Conservation (phyloP, 2,888 invertebrate species). For the Dinocampus coccinellae region DNA sequence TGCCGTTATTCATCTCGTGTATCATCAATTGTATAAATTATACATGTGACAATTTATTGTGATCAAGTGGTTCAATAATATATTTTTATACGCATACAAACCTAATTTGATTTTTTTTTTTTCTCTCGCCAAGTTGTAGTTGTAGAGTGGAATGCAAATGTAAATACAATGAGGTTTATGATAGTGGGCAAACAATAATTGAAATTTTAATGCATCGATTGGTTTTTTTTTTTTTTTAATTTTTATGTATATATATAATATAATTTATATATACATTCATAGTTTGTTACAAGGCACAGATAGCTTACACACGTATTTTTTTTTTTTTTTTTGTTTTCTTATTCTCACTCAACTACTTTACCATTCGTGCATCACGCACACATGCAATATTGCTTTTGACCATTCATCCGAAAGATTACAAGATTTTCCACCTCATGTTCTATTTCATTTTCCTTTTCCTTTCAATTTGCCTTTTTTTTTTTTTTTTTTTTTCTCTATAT, state of each 20-base stretch:
- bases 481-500: too few relatives aligned
- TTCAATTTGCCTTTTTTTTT: slow-evolving; percentile 32
- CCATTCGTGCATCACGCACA: slow-evolving; percentile 46
- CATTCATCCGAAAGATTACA: slow-evolving; percentile 61
- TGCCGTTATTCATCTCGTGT: background rate
- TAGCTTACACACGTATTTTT: slow-evolving; percentile 67
- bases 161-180: background rate
- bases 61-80: background rate
- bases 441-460: slow-evolving; percentile 11
- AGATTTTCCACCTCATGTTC: slow-evolving; percentile 37
- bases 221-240: too few relatives aligned
- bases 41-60: background rate
- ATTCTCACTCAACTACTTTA: slow-evolving; percentile 40
- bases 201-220: slow-evolving; percentile 46
- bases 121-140: background rate
- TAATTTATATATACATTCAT: slow-evolving; percentile 52
- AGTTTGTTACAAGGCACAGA: slow-evolving; percentile 70
- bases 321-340: slow-evolving; percentile 34
- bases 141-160: background rate
- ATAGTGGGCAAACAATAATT: background rate
- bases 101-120: background rate
- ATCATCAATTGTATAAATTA: background rate
- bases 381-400: slow-evolving; percentile 62
- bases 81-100: background rate
- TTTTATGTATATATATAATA: slow-evolving; percentile 53